Evolutionary conservation across 2,113 vertebrate genomes (phyloP), one percentile per base, ranked within the genome.

Genomic region (Aramus guarauna): DNA sequence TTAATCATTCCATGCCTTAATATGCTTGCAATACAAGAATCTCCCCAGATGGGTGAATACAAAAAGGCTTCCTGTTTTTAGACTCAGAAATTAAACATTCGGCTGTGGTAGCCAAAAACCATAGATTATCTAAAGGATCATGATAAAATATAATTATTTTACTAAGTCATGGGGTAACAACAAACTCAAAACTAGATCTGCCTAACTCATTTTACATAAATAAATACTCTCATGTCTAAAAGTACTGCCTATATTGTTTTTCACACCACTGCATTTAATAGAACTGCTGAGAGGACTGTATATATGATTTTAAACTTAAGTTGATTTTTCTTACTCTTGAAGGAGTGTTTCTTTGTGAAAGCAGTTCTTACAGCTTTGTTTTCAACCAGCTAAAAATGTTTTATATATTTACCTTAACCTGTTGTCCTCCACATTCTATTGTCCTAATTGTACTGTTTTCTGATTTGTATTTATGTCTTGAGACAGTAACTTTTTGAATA

Each of bases 401-500:
- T 98, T 98, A 99, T 99, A 99, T 98, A 98, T 99, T 98, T 98
- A 98, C 98, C 98, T 98, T 98, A 98, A 99, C 98, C 99, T 99
- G 98, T 99, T 99, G 98, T 99, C 98, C 99, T 99, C 98, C 99
- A 99, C 98, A 99, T 98, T 99, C 99, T 99, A 99, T 99, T 99
- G 98, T 99, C 99, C 99, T 99, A 98, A 98, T 99, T 99, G 98
- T 99, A 99, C 99, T 99, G 99, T 99, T 99, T 98, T 99, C 99
- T 99, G 99, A 99, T 99, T 99, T 99, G 99, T 99, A 99, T 99
- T 99, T 99, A 99, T 98, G 99, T 99, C 99, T 99, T 99, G 99
- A 99, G 99, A 99, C 99, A 99, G 99, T 99, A 99, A 99, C 99
- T 99, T 99, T 99, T 99, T 99, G 98, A 99, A 99, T 99, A 99